phyloP scores from a whole-genome alignment of 2,888 invertebrate species.

The Didymodactylos carnosus region DNA sequence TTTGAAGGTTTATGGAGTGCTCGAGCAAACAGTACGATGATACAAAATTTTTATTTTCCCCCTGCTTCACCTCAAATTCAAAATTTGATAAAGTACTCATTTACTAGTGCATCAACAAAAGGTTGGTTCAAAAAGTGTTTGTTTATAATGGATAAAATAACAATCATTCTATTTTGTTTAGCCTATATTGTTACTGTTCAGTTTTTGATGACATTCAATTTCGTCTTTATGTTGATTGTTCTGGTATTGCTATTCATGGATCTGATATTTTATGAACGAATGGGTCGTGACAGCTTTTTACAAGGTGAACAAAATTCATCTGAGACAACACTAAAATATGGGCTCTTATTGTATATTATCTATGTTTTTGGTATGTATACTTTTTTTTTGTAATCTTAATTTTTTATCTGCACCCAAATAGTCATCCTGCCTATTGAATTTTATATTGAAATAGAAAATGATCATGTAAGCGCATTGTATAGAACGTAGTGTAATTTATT shows the following conservation, averaged over 20 bases:
- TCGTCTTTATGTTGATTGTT: not conserved
- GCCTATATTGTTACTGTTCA: not conserved
- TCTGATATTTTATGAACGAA: not conserved
- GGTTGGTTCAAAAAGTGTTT: not conserved
- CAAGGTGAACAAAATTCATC: not conserved
- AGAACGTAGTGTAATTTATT: too few species aligned
- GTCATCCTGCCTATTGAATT: too few species aligned
- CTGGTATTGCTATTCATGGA: not conserved
- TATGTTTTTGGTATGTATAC: not conserved
- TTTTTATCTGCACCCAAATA: too few species aligned
- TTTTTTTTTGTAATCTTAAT: too few species aligned
- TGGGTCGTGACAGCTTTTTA: not conserved
- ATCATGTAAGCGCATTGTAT: too few species aligned
- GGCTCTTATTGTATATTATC: not conserved
- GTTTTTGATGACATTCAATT: not conserved
- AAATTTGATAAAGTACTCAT: not conserved
- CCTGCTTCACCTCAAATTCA: not conserved
- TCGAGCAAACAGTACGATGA: not conserved
- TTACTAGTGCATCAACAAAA: not conserved
- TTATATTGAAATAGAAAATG: too few species aligned
- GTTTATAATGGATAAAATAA: not conserved
- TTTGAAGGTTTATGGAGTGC: not conserved
- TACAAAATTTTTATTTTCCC: conserved; percentile 1
- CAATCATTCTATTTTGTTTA: not conserved
- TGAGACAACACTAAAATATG: not conserved